Evolutionary conservation across 2,113 vertebrate species (phyloP), one percentile per base, ranked within the genome.

Genomic region (Zosterops hypoxanthus): DNA sequence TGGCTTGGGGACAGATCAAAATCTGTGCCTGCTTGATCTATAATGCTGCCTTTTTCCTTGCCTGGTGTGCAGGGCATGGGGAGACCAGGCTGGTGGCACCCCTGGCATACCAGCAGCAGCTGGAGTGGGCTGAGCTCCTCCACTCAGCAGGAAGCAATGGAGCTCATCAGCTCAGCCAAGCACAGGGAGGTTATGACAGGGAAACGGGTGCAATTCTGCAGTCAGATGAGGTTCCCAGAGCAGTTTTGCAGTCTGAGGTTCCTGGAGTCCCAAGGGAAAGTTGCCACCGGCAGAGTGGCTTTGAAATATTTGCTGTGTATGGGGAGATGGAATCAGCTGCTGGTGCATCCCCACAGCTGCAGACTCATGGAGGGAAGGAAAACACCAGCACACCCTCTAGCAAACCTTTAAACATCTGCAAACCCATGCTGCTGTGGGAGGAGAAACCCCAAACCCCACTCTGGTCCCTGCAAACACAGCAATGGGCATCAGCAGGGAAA

Each of bases 241-340:
- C 18, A 26, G 6, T 65, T 76, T 29, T 88, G 59, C 50, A 70
- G 41, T 18, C 28, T 33, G 50, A 29, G 23, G 36, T 64, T 82
- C 41, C 50, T 4, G 3, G 46, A 55, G 42, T 59, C 68, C 42
- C 47, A 20, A 49, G 64, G 64, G 39, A 80, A 77, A 46, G 44
- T 26, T 0, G 0, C 31, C 31, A 29, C 31, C 0, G 0, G 36
- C 33, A 29, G 26, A 75, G 20, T 0, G 0, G 61, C 79, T 85
- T 65, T 53, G 25, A 65, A 65, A 26, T 73, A 29, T 15, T 91
- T 78, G 52, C 56, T 44, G 60, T 1, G 5, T 14, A 2, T 0
- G 0, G 55, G n/a, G 50, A 70, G 80, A 25, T 89, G 80, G 11
- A 65, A 31, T 53, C 15, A 0, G 36, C 83, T 70, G 53, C 36